These are phyloP conservation scores for Neofelis nebulosa DNA, from an alignment of 2,113 vertebrate species.

Conservation along the genomic window DNA sequence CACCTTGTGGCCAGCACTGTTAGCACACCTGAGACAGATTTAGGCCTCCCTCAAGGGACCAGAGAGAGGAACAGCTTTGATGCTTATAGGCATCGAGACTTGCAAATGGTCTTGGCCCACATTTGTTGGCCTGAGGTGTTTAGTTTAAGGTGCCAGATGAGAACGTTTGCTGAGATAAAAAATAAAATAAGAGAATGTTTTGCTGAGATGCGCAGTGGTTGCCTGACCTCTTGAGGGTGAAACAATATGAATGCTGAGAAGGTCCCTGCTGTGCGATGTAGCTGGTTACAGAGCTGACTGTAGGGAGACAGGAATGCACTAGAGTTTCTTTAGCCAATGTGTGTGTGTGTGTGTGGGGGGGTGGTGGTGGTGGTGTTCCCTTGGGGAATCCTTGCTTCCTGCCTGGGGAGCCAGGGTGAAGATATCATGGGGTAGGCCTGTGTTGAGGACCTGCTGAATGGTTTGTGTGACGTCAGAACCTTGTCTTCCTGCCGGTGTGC, in stretches of 20 bases:
- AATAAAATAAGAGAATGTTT: constrained; percentile 71
- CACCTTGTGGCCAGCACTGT: constrained; percentile 25
- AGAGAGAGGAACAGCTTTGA: not conserved
- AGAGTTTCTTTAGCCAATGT: not conserved
- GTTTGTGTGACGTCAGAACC: not conserved
- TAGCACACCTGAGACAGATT: not conserved
- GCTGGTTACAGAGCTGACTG: not conserved
- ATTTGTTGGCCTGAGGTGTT: not conserved
- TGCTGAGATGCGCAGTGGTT: not conserved
- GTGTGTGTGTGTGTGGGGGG: not conserved
- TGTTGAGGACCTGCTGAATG: not conserved
- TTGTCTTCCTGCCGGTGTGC: not conserved
- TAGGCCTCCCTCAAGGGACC: not conserved
- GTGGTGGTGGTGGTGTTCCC: no score
- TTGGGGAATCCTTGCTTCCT: not conserved
- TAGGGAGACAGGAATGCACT: not conserved
- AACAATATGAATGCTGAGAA: not conserved
- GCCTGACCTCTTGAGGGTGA: not conserved
- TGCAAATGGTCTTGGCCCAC: not conserved
- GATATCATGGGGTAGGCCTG: not conserved
- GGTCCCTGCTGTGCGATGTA: not conserved
- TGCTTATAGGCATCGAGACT: not conserved
- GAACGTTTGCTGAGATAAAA: constrained; percentile 49
- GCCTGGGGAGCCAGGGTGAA: not conserved
- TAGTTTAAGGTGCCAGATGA: constrained; percentile 55